Evolutionary conservation across 92 coral and sea anemone species (phyloP).

Genomic region (Metridium senile): DNA sequence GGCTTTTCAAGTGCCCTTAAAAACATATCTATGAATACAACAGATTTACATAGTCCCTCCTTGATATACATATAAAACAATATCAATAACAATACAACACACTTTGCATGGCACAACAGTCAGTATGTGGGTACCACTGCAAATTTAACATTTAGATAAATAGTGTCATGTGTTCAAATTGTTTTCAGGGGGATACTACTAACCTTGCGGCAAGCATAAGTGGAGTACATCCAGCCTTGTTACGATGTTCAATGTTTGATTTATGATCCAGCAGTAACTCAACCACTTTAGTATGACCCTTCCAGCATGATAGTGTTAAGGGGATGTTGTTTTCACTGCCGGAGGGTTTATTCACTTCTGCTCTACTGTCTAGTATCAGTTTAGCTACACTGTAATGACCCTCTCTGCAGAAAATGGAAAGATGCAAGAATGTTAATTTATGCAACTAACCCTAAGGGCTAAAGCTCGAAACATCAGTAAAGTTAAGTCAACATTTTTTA

Average conservation of each 20-base stretch:
- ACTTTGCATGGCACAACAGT: neutral
- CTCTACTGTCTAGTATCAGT: conserved; percentile 94
- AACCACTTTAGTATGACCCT: conserved; percentile 96
- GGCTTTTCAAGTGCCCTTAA: no score
- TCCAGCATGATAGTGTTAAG: conserved; percentile 98
- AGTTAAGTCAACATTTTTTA: no score
- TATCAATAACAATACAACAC: neutral
- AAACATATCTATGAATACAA: no score
- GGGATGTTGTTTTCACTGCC: conserved; percentile 99
- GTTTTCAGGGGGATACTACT: neutral
- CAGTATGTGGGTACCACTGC: no score
- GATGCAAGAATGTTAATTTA: no score
- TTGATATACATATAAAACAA: conserved; percentile 23
- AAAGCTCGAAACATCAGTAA: no score
- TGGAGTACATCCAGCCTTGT: conserved; percentile 99
- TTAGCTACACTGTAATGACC: conserved; percentile 98
- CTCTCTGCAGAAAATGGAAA: conserved; percentile 65
- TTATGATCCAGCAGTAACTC: conserved; percentile 92
- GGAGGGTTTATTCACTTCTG: conserved; percentile 95
- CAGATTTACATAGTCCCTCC: no score
- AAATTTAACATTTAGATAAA: no score
- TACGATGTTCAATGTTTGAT: conserved; percentile 95
- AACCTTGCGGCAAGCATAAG: conserved; percentile 98
- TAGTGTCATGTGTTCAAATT: no score
- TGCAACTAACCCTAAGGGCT: no score